These are phyloP conservation scores for Crematogaster levior DNA, from an alignment of 2,888 invertebrate species.

Conservation along the genomic window DNA sequence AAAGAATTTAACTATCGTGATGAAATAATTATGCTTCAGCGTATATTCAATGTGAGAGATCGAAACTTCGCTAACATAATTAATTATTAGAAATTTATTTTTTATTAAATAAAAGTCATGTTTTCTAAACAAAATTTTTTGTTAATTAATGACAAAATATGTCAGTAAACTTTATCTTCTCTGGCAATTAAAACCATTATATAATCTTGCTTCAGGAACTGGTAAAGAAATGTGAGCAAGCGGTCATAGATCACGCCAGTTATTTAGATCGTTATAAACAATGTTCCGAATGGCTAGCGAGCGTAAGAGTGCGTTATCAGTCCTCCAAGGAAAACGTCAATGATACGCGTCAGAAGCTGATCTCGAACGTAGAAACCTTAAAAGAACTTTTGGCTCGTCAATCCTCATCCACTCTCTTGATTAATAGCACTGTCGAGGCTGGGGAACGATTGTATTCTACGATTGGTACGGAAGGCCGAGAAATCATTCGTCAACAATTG, in stretches of 20 bases:
- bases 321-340: conserved; percentile 88
- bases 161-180: background rate
- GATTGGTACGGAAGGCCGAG: conserved; percentile 95
- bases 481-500: conserved; percentile 93
- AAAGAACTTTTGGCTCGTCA: conserved; percentile 92
- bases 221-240: conserved; percentile 96
- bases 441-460: conserved; percentile 95
- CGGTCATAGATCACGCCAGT: conserved; percentile 92
- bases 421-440: conserved; percentile 94
- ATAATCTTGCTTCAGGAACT: conserved; percentile 88
- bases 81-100: background rate
- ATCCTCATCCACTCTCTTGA: conserved; percentile 90
- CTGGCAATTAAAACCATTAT: background rate
- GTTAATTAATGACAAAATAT: background rate
- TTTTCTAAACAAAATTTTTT: conserved; percentile 3
- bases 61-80: background rate
- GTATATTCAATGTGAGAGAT: background rate
- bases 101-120: background rate
- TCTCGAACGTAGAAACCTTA: conserved; percentile 90
- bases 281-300: conserved; percentile 92
- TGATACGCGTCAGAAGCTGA: conserved; percentile 90
- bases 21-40: background rate
- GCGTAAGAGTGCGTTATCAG: conserved; percentile 91
- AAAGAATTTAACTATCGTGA: background rate
- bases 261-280: conserved; percentile 94